Evolutionary conservation across 2,888 invertebrate species (phyloP).

Genomic region (Aproaerema taeniolella): DNA sequence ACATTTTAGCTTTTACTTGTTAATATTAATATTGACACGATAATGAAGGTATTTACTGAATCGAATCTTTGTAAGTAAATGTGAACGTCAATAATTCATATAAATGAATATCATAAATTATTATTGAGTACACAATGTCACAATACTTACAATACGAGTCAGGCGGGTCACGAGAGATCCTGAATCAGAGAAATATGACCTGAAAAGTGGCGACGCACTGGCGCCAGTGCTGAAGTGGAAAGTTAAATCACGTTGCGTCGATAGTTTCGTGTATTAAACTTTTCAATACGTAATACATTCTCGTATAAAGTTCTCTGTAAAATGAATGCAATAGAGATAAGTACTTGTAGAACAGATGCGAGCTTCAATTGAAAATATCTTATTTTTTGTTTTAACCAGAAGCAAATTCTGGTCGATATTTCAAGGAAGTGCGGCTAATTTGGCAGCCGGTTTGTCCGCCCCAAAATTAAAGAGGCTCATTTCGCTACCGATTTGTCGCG

Average conservation of each 20-base stretch:
- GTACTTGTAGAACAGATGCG: no score
- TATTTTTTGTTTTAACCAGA: no score
- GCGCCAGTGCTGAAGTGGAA: slow-evolving; percentile 35
- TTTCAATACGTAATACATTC: not conserved
- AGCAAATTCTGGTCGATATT: not conserved
- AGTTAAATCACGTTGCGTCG: slow-evolving; percentile 10
- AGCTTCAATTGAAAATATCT: no score
- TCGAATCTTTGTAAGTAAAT: slow-evolving; percentile 2
- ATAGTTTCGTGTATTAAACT: slow-evolving; percentile 4
- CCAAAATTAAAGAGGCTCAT: slow-evolving; percentile 41
- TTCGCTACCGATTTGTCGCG: slow-evolving; percentile 69
- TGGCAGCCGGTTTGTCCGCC: slow-evolving; percentile 14
- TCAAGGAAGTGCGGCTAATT: slow-evolving; percentile 4
- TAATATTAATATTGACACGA: slow-evolving; percentile 27
- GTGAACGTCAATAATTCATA: slow-evolving; percentile 11
- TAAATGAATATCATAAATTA: slow-evolving; percentile 16
- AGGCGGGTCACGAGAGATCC: slow-evolving; percentile 44
- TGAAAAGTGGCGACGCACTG: slow-evolving; percentile 49
- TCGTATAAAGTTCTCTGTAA: no score
- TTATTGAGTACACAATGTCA: slow-evolving; percentile 16
- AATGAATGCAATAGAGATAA: no score
- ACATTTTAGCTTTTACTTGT: no score
- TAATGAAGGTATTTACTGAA: slow-evolving; percentile 4
- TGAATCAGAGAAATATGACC: slow-evolving; percentile 58
- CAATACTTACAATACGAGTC: slow-evolving; percentile 24